Evolutionary conservation across 2,797 vertebrate genomes (phyloP).

Genomic region (Halcyon badia): DNA sequence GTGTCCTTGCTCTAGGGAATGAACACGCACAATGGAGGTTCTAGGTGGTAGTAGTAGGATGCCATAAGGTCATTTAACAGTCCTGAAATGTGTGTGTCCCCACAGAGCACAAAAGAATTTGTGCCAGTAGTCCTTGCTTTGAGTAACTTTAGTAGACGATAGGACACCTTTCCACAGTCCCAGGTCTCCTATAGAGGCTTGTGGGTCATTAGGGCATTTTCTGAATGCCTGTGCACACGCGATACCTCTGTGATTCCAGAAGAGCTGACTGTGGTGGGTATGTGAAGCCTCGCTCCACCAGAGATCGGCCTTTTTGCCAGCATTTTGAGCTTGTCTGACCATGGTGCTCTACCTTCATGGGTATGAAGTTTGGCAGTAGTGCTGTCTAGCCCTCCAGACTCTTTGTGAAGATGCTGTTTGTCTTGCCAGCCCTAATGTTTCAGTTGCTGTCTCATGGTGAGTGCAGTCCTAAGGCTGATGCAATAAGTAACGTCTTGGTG

Average conservation of each 20-base stretch:
- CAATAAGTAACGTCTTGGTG: background rate
- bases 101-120: background rate
- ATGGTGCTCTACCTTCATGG: background rate
- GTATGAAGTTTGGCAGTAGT: background rate
- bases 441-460: background rate
- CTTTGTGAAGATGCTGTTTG: background rate
- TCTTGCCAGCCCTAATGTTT: background rate
- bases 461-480: background rate
- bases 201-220: background rate
- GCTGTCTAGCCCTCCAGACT: background rate
- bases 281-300: background rate
- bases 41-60: background rate
- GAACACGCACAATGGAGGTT: background rate
- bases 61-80: background rate
- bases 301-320: background rate
- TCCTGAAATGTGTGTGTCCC: background rate
- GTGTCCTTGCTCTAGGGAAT: background rate
- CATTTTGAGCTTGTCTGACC: background rate
- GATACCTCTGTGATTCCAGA: background rate
- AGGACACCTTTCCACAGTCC: background rate
- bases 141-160: background rate
- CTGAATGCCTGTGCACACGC: fast-evolving
- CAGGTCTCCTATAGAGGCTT: background rate
- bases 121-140: background rate
- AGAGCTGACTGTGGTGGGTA: background rate